Percentiles rank a stretch among this genome's conserved stretches.
Evolutionary conservation across 2,888 invertebrate genomes (phyloP).

Genomic region (Nemurella pictetii): DNA sequence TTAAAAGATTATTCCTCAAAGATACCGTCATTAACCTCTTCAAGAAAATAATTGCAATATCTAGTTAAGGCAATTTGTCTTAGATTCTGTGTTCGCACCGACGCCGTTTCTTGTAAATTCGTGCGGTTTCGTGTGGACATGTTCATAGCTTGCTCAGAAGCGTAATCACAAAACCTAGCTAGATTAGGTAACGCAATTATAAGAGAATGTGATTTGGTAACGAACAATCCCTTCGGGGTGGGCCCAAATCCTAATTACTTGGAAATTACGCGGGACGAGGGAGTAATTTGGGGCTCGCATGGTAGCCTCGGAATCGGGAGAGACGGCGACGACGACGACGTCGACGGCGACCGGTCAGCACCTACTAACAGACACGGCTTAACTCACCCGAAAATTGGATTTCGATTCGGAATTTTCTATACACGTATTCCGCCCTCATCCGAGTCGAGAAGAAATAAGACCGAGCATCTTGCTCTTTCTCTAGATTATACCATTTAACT

Average conservation of each 20-base stretch:
- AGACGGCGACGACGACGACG: background rate
- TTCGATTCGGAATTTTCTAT: constrained; percentile 2
- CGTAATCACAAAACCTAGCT: background rate
- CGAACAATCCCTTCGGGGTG: constrained; percentile 16
- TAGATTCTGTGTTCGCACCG: background rate
- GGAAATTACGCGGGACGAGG: background rate
- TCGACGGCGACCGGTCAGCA: background rate
- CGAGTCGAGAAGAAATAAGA: background rate
- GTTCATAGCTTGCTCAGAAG: background rate
- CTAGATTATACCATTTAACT: constrained; percentile 6
- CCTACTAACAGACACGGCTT: background rate
- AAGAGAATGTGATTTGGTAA: constrained; percentile 19
- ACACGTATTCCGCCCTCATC: background rate
- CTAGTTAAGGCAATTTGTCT: background rate
- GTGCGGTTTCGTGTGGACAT: background rate
- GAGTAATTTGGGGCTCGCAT: background rate
- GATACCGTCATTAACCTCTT: background rate
- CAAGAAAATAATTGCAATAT: background rate
- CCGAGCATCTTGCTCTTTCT: background rate
- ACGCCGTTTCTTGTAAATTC: background rate
- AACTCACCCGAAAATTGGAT: constrained; percentile 1
- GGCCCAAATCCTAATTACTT: constrained; percentile 15
- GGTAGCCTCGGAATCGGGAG: background rate
- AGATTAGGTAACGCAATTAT: constrained; percentile 18
- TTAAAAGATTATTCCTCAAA: background rate